A percentile compares a stretch with the other conserved stretches of the same genome.
These are phyloP conservation scores for Selene dorsalis DNA, from an alignment of 2,797 vertebrate genomes.

Conservation along the genomic window DNA sequence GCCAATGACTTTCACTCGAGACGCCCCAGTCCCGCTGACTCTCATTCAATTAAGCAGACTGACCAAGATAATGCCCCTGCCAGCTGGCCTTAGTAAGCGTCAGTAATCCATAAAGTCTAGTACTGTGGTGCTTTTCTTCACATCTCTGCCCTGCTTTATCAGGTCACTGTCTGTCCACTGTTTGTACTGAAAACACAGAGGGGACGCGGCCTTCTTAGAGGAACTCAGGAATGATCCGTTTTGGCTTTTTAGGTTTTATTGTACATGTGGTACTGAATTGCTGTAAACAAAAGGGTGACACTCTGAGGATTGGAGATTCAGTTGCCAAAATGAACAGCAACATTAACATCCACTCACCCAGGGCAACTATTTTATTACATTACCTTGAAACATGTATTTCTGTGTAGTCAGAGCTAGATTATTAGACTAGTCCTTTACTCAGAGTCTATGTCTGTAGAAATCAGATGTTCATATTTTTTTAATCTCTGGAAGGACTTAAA, in stretches of 20 bases:
- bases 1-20: constrained; percentile 81
- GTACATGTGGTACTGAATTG: background rate
- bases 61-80: constrained; percentile 77
- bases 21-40: constrained; percentile 73
- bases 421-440: background rate
- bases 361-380: background rate
- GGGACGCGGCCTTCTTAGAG: constrained; percentile 19
- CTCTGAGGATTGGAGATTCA: background rate
- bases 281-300: background rate
- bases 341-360: background rate
- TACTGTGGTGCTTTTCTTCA: constrained; percentile 64
- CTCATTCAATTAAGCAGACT: constrained; percentile 79
- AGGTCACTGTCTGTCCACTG: constrained; percentile 61
- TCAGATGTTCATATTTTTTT: background rate
- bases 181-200: constrained; percentile 45
- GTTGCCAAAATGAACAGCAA: background rate
- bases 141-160: constrained; percentile 56
- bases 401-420: background rate
- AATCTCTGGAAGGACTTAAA: constrained; percentile 1
- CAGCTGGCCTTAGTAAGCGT: constrained; percentile 79
- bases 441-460: background rate
- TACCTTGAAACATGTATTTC: constrained; percentile 10
- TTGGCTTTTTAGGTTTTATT: constrained; percentile 6
- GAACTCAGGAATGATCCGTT: background rate
- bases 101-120: constrained; percentile 79